Percentiles rank a stretch among this genome's conserved stretches.
Evolutionary conservation across 2,888 invertebrate genomes (phyloP).

Genomic region (Suillia variegata): DNA sequence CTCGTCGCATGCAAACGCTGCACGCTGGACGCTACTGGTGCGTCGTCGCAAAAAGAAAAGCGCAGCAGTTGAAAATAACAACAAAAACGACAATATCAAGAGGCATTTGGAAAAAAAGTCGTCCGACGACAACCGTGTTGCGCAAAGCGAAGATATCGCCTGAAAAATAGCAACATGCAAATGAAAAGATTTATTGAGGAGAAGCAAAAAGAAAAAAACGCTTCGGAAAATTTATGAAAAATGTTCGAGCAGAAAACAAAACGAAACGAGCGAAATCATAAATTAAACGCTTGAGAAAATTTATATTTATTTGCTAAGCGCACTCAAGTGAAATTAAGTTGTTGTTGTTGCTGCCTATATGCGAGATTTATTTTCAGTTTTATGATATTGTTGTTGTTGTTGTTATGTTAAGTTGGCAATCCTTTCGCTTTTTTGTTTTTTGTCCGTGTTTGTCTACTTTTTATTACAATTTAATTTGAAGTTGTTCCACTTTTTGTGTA

Average conservation of each 20-base stretch:
- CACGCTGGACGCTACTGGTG: too few relatives aligned
- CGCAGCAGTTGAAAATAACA: constrained; percentile 20
- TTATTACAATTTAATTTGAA: too few relatives aligned
- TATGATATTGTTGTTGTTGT: constrained; percentile 31
- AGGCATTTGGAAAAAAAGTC: constrained; percentile 37
- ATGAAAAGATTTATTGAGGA: constrained; percentile 45
- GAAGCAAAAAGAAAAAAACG: neutral
- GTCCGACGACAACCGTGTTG: constrained; percentile 53
- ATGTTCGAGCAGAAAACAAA: neutral
- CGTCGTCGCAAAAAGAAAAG: neutral
- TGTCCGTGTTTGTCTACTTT: too few relatives aligned
- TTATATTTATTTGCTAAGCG: constrained; percentile 29
- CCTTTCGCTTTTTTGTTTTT: constrained; percentile 26
- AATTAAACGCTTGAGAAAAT: constrained; percentile 25
- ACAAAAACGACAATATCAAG: constrained; percentile 35
- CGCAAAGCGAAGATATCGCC: constrained; percentile 51
- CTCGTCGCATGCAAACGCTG: too few relatives aligned
- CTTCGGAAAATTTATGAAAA: neutral
- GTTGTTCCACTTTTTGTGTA: too few relatives aligned
- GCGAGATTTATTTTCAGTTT: neutral
- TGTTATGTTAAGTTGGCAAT: constrained; percentile 39
- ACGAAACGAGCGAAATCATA: neutral
- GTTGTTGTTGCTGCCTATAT: constrained; percentile 33
- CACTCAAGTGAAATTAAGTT: constrained; percentile 41
- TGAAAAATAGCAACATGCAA: constrained; percentile 45